A percentile compares a stretch with the other conserved stretches of the same genome.
Evolutionary conservation across 1,140 invertebrate genomes (phyloP).

Genomic region (Coelopa frigida): DNA sequence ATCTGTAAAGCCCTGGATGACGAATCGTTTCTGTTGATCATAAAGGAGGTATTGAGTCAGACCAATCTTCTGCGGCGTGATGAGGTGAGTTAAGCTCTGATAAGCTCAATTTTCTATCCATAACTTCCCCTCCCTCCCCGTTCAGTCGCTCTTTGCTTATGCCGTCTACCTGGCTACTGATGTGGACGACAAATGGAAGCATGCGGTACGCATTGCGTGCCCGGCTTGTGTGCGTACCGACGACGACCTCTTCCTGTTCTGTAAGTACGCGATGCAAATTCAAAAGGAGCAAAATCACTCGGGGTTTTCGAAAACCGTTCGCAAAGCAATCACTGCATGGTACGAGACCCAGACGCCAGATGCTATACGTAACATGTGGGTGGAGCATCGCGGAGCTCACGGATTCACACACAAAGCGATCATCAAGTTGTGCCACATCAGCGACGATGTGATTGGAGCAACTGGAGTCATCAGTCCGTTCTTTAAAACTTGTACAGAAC

Average conservation of each 20-base stretch:
- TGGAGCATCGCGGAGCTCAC: constrained; percentile 10
- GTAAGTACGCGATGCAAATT: constrained; percentile 22
- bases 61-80: constrained; percentile 22
- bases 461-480: constrained; percentile 3
- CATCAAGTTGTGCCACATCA: constrained; percentile 25
- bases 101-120: background rate
- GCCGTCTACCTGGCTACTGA: constrained; percentile 23
- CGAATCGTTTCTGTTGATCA: constrained; percentile 1
- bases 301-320: constrained; percentile 24
- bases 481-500: constrained; percentile 12
- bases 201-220: constrained; percentile 18
- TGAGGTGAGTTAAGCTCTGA: constrained; percentile 15
- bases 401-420: constrained; percentile 22
- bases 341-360: constrained; percentile 24
- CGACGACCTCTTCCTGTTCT: constrained; percentile 27
- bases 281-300: constrained; percentile 19
- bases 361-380: constrained; percentile 24
- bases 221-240: constrained; percentile 18
- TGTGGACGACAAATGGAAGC: constrained; percentile 21
- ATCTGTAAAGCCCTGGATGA: constrained; percentile 7
- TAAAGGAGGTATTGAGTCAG: constrained; percentile 3
- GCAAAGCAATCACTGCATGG: constrained; percentile 31
- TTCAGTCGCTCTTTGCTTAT: constrained; percentile 23
- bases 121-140: background rate
- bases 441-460: constrained; percentile 11